A percentile compares a stretch with the other conserved stretches of the same genome.
These are phyloP conservation scores for Strigamia crassipes DNA, from an alignment of 2,888 invertebrate genomes.

Conservation along the genomic window DNA sequence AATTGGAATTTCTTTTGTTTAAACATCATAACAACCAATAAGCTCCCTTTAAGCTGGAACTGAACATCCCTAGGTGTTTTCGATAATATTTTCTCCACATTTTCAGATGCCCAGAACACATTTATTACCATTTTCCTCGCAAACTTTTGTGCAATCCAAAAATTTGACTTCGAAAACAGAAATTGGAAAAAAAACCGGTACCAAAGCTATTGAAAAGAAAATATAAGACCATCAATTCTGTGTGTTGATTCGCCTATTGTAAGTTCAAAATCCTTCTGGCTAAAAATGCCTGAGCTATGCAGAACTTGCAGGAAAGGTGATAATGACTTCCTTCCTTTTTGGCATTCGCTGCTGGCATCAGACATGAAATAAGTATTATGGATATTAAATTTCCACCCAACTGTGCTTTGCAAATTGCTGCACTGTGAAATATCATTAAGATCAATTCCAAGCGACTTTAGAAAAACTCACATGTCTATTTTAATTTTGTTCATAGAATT, in stretches of 20 bases:
- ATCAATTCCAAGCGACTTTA: too few relatives aligned
- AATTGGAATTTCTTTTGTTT: too few relatives aligned
- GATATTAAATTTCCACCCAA: background rate
- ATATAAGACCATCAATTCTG: background rate
- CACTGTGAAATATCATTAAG: background rate
- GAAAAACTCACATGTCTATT: too few relatives aligned
- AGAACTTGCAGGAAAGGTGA: constrained; percentile 6
- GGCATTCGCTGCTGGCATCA: background rate
- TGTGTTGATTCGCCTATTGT: background rate
- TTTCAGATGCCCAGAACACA: background rate
- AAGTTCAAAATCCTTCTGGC: background rate
- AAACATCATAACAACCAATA: too few relatives aligned
- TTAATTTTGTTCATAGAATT: too few relatives aligned
- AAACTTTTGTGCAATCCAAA: background rate
- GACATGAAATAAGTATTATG: constrained; percentile 3
- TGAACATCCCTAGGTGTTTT: too few relatives aligned
- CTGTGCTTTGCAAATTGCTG: constrained; percentile 5
- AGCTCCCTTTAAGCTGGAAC: too few relatives aligned
- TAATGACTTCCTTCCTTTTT: constrained; percentile 5
- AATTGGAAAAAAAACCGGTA: background rate
- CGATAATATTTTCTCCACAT: too few relatives aligned
- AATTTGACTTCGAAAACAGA: background rate
- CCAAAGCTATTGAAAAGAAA: background rate
- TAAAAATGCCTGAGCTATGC: background rate
- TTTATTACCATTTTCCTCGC: background rate